Conservation (phyloP, 2,113 vertebrate species). For the Verasper variegatus region DNA sequence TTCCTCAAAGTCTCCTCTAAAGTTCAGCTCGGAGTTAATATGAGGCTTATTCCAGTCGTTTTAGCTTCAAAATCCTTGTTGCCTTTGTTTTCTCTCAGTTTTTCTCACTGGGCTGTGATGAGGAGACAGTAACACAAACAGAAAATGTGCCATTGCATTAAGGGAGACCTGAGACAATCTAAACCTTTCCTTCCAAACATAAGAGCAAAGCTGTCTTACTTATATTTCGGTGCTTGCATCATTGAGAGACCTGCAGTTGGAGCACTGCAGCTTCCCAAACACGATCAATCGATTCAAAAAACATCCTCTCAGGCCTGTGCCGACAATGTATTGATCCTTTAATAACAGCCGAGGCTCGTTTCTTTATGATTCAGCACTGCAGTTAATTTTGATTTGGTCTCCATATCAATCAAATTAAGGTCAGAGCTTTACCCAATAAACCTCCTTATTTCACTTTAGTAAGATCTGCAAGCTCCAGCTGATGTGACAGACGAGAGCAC, state of each 20-base stretch:
- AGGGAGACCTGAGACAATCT: background rate
- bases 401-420: slow-evolving; percentile 31
- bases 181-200: slow-evolving; percentile 1
- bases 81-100: no score
- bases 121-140: background rate
- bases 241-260: slow-evolving; percentile 16
- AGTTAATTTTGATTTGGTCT: slow-evolving; percentile 33
- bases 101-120: no score
- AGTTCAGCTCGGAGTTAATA: background rate
- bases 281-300: slow-evolving; percentile 39
- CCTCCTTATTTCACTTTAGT: slow-evolving; percentile 30
- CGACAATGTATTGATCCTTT: slow-evolving; percentile 46
- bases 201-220: slow-evolving; percentile 6
- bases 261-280: slow-evolving; percentile 29
- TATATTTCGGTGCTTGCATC: slow-evolving; percentile 12
- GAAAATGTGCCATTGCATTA: background rate
- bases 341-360: slow-evolving; percentile 24
- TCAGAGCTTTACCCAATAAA: slow-evolving; percentile 32
- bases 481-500: slow-evolving; percentile 30
- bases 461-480: slow-evolving; percentile 11
- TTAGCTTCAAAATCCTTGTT: background rate
- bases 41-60: background rate
- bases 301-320: slow-evolving; percentile 20
- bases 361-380: slow-evolving; percentile 46
- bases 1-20: background rate